phyloP scores from a whole-genome alignment of 2,113 vertebrate genomes.

The Cinclus cinclus region DNA sequence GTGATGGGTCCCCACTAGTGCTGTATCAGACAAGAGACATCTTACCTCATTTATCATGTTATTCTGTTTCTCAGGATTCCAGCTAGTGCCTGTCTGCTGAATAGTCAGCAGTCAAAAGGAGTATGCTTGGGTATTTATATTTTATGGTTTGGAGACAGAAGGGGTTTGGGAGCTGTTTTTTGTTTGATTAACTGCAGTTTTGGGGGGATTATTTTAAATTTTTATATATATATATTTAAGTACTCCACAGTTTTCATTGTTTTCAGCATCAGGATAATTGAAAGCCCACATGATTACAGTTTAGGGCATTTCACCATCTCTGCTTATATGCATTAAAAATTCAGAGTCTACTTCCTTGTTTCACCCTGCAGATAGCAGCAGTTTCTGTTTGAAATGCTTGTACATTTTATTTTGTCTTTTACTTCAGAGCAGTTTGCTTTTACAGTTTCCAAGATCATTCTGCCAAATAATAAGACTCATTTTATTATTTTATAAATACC shows the following conservation, averaged over 20 bases:
- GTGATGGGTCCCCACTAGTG: neutral
- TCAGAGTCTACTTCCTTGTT: neutral
- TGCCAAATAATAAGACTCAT: accelerated
- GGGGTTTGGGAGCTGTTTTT: neutral
- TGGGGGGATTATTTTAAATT: accelerated
- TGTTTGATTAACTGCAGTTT: neutral
- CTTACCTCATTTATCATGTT: neutral
- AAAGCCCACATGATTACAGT: neutral
- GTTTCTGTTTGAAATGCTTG: neutral
- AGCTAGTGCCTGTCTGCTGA: neutral
- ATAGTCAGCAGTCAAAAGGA: neutral
- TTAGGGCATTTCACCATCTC: neutral
- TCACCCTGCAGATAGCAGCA: neutral
- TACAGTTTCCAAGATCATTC: neutral
- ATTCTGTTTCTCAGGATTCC: neutral
- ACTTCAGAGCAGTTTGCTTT: neutral
- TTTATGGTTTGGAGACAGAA: accelerated
- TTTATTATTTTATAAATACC: neutral
- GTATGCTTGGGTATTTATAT: neutral
- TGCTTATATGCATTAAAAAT: neutral
- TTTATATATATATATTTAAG: too few relatives aligned
- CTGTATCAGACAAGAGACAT: neutral
- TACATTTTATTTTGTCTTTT: neutral
- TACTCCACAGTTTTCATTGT: neutral
- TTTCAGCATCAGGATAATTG: neutral